Base-by-base conservation (phyloP, 2,888 invertebrate species). In the Hypselothyrea guttata region DNA sequence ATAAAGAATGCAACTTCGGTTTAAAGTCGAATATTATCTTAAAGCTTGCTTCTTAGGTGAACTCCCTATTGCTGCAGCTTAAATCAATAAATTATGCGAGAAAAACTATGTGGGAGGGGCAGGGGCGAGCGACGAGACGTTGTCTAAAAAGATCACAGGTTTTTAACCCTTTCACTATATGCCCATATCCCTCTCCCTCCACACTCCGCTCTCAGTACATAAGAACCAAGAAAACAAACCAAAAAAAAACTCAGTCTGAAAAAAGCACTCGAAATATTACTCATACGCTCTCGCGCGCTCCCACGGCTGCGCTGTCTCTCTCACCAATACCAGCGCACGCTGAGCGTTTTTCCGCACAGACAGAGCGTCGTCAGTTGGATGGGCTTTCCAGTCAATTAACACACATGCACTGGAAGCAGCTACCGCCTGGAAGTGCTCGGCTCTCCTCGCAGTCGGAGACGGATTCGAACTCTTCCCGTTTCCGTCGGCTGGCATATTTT, bases 101-200 rank as follows among this genome's bases (percentile, higher is more conserved):
- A 73, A 69, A 72, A 22, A 71, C 66, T 74, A 3, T 9, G 22
- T 9, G 16, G 38, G 11, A 9, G 18, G 15, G 7, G 47, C n/a
- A 12, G 11, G 28, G 9, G 8, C 12, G n/a, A 4, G 44, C 48
- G 47, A 28, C 52, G 22, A 22, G 22, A 22, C 22, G 22, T 22
- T 22, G 53, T 44, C 44, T 28, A 51, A 53, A 54, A 67, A 72
- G 76, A 76, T 82, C 78, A 75, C 70, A 78, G 82, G 82, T 76
- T 79, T 82, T 79, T 79, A 79, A 79, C 82, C 82, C 79, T 82
- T 82, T 79, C 78, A 79, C 76, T 78, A 72, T 67, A 70, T 71
- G 74, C 63, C 7, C 49, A 48, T n/a, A n/a, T n/a, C n/a, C n/a
- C n/a, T n/a, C n/a, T 45, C 49, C 18, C 28, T 12, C 27, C 27